phyloP scores from a whole-genome alignment of 2,113 vertebrate species.

The Hydrolagus affinis region DNA sequence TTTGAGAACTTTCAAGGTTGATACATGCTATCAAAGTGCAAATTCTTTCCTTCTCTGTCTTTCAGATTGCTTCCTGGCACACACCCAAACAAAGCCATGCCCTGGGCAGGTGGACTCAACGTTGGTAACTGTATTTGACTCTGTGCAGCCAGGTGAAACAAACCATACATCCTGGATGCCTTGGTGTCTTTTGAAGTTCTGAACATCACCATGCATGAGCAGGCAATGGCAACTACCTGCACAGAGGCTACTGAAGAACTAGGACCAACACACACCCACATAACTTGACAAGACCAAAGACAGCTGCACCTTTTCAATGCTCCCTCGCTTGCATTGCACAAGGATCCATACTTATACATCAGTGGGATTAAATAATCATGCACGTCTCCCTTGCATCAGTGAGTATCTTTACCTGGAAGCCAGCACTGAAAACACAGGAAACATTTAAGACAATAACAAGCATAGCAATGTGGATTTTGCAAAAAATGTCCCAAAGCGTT shows the following conservation, averaged over 20 bases:
- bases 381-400: not conserved
- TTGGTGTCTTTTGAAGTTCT: not conserved
- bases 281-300: too few species aligned
- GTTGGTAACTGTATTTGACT: not conserved
- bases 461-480: not conserved
- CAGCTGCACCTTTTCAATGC: not conserved
- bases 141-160: not conserved
- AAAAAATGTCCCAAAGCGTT: not conserved
- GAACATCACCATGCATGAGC: not conserved
- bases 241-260: too few species aligned
- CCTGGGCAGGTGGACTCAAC: not conserved
- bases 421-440: not conserved
- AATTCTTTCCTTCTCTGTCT: too few species aligned
- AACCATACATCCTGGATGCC: not conserved
- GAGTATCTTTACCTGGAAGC: not conserved
- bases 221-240: not conserved
- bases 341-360: not conserved
- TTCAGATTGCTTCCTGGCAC: too few species aligned
- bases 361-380: not conserved
- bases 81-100: too few species aligned
- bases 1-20: too few species aligned
- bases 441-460: not conserved
- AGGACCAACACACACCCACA: too few species aligned
- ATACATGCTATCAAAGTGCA: too few species aligned
- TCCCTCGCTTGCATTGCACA: not conserved